Conservation (phyloP, 2,888 invertebrate species). For the Cosmorhoe ocellata region DNA sequence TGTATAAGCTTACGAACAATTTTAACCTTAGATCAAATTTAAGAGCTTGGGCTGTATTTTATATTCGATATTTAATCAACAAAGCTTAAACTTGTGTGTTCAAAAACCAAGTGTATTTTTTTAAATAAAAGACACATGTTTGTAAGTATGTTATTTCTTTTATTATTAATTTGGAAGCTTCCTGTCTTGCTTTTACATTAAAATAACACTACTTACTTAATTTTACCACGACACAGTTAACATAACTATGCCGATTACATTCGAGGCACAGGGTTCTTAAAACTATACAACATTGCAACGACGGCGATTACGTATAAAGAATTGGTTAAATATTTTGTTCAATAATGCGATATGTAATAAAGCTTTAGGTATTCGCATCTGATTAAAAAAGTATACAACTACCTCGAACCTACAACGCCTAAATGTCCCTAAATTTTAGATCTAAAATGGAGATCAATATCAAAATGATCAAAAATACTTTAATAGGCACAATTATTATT, state of each 20-base stretch:
- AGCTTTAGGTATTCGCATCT: slow-evolving; percentile 2
- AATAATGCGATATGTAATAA: slow-evolving; percentile 23
- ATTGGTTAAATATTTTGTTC: slow-evolving; percentile 27
- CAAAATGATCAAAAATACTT: slow-evolving; percentile 27
- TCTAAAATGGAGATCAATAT: slow-evolving; percentile 22
- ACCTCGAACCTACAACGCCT: slow-evolving; percentile 3
- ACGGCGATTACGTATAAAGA: slow-evolving; percentile 30
- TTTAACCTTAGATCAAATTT: slow-evolving; percentile 4
- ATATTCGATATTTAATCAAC: slow-evolving; percentile 14
- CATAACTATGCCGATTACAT: slow-evolving; percentile 60
- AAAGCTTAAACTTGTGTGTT: slow-evolving; percentile 7
- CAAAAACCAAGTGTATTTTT: slow-evolving; percentile 12
- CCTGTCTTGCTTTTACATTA: slow-evolving; percentile 24
- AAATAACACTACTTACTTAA: slow-evolving; percentile 31
- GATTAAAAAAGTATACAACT: not conserved
- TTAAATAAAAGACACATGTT: slow-evolving; percentile 24
- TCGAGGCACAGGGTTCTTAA: slow-evolving; percentile 56
- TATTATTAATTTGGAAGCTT: slow-evolving; percentile 31
- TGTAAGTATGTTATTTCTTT: slow-evolving; percentile 13
- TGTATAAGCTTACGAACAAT: slow-evolving; percentile 4
- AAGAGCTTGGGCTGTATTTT: slow-evolving; percentile 13
- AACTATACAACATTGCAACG: slow-evolving; percentile 30
- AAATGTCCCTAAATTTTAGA: slow-evolving; percentile 16
- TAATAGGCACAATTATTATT: slow-evolving; percentile 12
- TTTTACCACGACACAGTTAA: slow-evolving; percentile 60